Percentiles rank a stretch among this genome's conserved stretches.
Evolutionary conservation across 2,888 invertebrate genomes (phyloP).

Genomic region (Phoronis australis): DNA sequence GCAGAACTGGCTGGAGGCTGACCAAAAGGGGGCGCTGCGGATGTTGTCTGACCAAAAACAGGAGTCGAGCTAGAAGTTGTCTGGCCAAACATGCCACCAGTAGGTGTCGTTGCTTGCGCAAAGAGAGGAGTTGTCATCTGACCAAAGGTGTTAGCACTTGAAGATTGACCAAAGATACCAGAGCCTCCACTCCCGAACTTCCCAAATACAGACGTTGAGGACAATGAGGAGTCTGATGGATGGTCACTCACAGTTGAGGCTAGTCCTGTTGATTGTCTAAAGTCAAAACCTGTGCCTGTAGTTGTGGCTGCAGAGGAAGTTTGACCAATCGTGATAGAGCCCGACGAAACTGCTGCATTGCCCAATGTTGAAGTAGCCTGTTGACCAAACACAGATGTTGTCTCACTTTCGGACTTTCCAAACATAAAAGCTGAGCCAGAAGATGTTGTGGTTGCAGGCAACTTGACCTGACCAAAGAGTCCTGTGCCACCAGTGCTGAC

Average conservation of each 20-base stretch:
- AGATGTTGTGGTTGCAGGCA: too few relatives aligned
- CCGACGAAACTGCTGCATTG: background rate
- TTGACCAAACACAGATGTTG: background rate
- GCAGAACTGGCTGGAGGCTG: too few relatives aligned
- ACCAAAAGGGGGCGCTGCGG: constrained; percentile 2
- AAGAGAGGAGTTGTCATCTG: constrained; percentile 4
- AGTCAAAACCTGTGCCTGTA: background rate
- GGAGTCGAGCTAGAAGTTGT: constrained; percentile 2
- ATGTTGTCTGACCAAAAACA: constrained; percentile 6
- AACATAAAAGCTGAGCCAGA: background rate
- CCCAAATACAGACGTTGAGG: background rate
- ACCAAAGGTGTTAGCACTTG: constrained; percentile 9
- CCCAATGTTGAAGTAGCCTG: constrained; percentile 2
- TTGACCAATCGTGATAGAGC: too few relatives aligned
- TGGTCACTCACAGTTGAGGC: too few relatives aligned
- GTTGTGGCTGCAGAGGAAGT: too few relatives aligned
- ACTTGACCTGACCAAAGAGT: constrained; percentile 7
- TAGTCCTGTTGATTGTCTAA: background rate
- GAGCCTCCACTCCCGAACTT: too few relatives aligned
- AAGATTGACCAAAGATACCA: constrained; percentile 2
- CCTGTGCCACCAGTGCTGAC: background rate
- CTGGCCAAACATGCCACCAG: constrained; percentile 11
- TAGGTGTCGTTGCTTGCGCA: too few relatives aligned
- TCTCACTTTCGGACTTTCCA: background rate
- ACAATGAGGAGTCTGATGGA: background rate